Evolutionary conservation across 2,888 invertebrate species (phyloP).

Genomic region (Tipula confusa): DNA sequence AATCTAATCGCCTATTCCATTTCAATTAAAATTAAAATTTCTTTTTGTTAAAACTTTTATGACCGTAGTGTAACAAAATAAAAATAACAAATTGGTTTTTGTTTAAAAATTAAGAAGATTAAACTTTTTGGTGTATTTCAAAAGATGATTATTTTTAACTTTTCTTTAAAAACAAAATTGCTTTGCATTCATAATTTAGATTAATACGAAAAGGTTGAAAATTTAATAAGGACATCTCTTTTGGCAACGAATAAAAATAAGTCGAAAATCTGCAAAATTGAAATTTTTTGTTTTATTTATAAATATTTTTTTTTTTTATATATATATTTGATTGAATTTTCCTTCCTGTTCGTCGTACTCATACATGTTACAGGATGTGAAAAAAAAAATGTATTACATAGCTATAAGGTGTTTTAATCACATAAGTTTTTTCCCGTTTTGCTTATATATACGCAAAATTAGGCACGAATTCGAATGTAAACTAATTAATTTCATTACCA

Average conservation of each 20-base stretch:
- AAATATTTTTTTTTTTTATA: not conserved
- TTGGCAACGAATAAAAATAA: not conserved
- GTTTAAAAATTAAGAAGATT: not conserved
- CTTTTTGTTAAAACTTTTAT: not conserved
- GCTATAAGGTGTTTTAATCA: not conserved
- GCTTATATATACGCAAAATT: not conserved
- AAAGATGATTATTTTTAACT: not conserved
- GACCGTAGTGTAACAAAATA: not conserved
- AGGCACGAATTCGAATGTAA: not conserved
- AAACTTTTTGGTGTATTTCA: not conserved
- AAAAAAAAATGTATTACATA: not conserved
- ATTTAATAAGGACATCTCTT: not conserved
- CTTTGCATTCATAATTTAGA: not conserved
- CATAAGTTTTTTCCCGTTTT: not conserved
- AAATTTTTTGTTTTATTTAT: not conserved
- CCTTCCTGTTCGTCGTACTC: not conserved
- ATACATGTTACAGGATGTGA: not conserved
- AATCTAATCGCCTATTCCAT: not conserved
- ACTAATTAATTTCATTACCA: slow-evolving; percentile 25
- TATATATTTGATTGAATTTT: not conserved
- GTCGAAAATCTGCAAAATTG: not conserved
- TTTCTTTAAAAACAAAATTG: not conserved
- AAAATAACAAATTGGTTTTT: not conserved
- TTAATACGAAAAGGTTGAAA: not conserved
- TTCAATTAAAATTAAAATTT: not conserved